phyloP scores from a whole-genome alignment of 2,797 vertebrate genomes.

The Bryconaethiops microstoma region DNA sequence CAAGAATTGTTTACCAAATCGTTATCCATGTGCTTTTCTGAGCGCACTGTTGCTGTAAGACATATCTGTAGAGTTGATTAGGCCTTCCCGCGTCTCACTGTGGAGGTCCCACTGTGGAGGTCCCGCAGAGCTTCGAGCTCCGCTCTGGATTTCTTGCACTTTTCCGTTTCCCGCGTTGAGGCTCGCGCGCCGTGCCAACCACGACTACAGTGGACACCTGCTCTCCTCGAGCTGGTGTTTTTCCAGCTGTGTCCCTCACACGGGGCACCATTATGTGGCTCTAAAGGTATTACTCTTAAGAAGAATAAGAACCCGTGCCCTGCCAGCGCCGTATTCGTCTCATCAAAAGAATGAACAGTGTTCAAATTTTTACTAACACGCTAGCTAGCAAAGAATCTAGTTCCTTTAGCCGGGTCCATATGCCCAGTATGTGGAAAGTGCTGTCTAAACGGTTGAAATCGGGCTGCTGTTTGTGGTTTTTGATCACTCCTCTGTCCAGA shows the following conservation, averaged over 20 bases:
- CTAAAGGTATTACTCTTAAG: not conserved
- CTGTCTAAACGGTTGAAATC: conserved; percentile 6
- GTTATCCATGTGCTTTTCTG: conserved; percentile 5
- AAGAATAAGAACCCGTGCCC: not conserved
- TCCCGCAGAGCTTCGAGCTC: not conserved
- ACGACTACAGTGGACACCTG: not conserved
- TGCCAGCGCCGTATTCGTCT: conserved; percentile 21
- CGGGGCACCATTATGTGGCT: not conserved
- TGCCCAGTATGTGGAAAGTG: conserved; percentile 8
- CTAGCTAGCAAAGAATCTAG: not conserved
- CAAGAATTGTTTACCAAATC: conserved; percentile 45
- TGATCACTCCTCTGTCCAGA: not conserved
- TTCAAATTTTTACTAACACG: conserved; percentile 36
- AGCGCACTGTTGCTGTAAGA: conserved; percentile 18
- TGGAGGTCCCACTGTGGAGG: not conserved
- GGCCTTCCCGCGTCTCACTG: not conserved
- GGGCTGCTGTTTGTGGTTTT: conserved; percentile 10
- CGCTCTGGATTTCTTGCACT: conserved; percentile 25
- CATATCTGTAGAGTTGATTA: not conserved
- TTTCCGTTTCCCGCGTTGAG: conserved; percentile 13
- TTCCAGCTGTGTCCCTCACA: not conserved
- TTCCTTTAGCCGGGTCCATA: conserved; percentile 8
- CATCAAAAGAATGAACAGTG: conserved; percentile 52
- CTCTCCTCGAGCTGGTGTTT: conserved; percentile 26
- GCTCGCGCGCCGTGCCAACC: conserved; percentile 48